phyloP scores from a whole-genome alignment of 2,888 invertebrate genomes.

The Ophion ellenae region DNA sequence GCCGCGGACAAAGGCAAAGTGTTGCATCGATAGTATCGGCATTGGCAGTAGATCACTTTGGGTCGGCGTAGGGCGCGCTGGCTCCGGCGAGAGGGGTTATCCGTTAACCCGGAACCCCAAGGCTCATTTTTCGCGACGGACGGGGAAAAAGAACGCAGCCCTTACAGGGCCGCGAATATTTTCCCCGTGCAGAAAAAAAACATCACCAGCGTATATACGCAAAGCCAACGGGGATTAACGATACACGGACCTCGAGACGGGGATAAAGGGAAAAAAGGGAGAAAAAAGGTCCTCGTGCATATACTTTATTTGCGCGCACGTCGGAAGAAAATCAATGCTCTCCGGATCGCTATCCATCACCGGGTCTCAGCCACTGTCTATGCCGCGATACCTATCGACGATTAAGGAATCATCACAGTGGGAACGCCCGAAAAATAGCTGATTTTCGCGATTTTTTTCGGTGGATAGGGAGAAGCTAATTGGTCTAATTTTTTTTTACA shows the following conservation, averaged over 20 bases:
- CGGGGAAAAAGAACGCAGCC: constrained; percentile 37
- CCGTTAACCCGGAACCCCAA: constrained; percentile 62
- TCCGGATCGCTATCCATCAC: constrained; percentile 66
- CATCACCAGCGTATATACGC: constrained; percentile 54
- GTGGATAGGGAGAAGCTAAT: no score
- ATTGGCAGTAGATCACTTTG: constrained; percentile 63
- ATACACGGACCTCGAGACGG: constrained; percentile 55
- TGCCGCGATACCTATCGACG: constrained; percentile 62
- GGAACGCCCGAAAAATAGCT: no score
- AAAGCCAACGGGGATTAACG: constrained; percentile 57
- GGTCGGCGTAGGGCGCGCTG: constrained; percentile 11
- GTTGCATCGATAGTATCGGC: constrained; percentile 64
- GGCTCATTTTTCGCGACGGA: constrained; percentile 69
- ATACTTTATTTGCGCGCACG: constrained; percentile 47
- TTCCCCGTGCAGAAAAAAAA: constrained; percentile 53
- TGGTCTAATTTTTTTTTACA: no score
- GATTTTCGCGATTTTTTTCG: no score
- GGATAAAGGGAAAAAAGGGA: constrained; percentile 22
- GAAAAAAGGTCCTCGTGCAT: constrained; percentile 40
- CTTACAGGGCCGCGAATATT: constrained; percentile 45
- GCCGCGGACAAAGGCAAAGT: constrained; percentile 55
- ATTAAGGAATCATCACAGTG: not conserved
- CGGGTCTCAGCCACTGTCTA: constrained; percentile 34
- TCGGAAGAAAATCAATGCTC: constrained; percentile 62
- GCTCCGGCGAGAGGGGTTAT: constrained; percentile 34